Base-by-base conservation (phyloP, 2,113 vertebrate species). In the Chitala chitala region DNA sequence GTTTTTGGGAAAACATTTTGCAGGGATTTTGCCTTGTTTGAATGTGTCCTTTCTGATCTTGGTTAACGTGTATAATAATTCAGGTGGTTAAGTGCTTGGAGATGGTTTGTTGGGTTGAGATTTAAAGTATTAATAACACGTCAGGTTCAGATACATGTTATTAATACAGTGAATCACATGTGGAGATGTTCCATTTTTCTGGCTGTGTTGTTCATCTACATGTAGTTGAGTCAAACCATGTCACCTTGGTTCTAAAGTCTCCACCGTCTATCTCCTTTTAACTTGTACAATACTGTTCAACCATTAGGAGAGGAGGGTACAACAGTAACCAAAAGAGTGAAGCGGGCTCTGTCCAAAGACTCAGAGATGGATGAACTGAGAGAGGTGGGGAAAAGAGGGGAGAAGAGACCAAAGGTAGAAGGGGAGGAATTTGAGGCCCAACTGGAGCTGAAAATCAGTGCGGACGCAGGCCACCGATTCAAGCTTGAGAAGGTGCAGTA, bases 401-500 rank as follows among this genome's bases (percentile, higher is more conserved):
- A 80, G 17, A 92, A 92, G 79, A 88, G 84, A 80, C 84, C 86
- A 24, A 91, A 89, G 76, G 44, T 90, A 75, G 86, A 90, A 0
- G 83, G 84, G 6, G 79, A 85, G 22, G 88, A 89, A 73, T 75
- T 91, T 78, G 96, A 99, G 82, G 95, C 95, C 75, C 92, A 98
- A 76, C 83, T 98, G 80, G 90, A 99, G 88, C 87, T 99, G 33
- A 98, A 99, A 87, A 96, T 99, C 80, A 89, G 94, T 13, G 91
- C 92, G 76, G 92, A 92, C 78, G 85, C 83, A 42, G 92, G 94
- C 74, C 89, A 90, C 81, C 92, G 94, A 71, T 86, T 93, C 79
- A 97, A 96, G 82, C 86, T 99, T 51, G 91, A 95, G 84, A 94
- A 96, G 93, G 97, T 68, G 20, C 12, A 1, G 50, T 44, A 15